A percentile compares a stretch with the other conserved stretches of the same genome.
Conservation (phyloP, 2,797 vertebrate genomes). For the Thaleichthys pacificus region DNA sequence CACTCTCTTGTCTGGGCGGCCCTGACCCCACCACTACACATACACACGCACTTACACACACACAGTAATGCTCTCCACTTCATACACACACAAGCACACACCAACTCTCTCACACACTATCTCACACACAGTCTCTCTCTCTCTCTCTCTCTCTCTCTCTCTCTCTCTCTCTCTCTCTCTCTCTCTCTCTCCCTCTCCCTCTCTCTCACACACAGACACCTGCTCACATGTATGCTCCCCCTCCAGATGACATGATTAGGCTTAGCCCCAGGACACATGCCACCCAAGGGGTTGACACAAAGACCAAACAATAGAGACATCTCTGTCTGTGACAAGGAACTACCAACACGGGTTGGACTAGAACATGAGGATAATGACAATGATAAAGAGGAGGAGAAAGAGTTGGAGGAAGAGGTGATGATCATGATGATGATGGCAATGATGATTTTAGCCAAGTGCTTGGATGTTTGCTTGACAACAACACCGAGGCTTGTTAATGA, state of each 20-base stretch:
- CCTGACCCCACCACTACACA: no score
- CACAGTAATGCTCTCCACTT: no score
- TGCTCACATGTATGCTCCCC: background rate
- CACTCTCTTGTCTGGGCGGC: background rate
- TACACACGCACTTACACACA: background rate
- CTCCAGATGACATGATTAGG: background rate
- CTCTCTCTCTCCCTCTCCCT: background rate
- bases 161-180: background rate
- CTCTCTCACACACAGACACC: background rate
- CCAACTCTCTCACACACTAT: background rate
- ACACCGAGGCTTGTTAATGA: background rate
- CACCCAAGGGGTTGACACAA: background rate
- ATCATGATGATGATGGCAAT: background rate
- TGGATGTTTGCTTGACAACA: background rate
- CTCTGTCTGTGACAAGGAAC: background rate
- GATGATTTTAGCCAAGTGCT: background rate
- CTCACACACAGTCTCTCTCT: no score
- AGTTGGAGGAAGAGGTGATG: background rate
- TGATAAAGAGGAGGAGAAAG: background rate
- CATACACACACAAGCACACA: conserved; percentile 1
- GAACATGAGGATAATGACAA: background rate
- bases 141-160: background rate
- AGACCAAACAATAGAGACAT: background rate
- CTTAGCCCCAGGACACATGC: background rate
- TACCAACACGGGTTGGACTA: background rate